Base-by-base conservation (phyloP, 2,888 invertebrate genomes). In the Chrysotoxum bicinctum region DNA sequence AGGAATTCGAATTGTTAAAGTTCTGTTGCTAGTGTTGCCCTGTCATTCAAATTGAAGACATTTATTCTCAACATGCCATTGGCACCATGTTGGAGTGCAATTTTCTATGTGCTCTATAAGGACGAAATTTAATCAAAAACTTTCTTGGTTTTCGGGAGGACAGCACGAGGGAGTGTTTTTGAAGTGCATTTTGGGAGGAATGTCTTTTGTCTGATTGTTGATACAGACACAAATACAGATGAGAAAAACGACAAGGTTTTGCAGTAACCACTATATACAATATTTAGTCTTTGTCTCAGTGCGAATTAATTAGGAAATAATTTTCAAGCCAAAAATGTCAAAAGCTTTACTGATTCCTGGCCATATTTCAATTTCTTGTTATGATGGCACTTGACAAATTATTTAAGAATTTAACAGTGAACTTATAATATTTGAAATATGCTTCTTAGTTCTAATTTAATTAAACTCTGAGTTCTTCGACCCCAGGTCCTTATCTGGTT, bases 11-110 rank as follows among this genome's bases (percentile, higher is more conserved):
- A 48, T 48, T 48, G 48, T 32, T 21, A 48, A 45, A 62, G 62
- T 62, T 32, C n/a, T 45, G 12, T 37, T 60, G 40, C 60, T 43
- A 30, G 58, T 60, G 35, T 60, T 62, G 43, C 21, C 30, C 45
- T 66, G 66, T 21, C 48, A 66, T 35, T 43, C 43, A 50, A 66
- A 66, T 50, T 50, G 45, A 50, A 66, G 66, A 66, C 48, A 66
- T 66, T 66, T 50, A 66, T 66, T 66, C 9, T 66, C 66, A 66
- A 48, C 35, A 50, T 48, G 48, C 66, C 66, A 66, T 66, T 66
- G 64, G 48, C 64, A 64, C 64, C 26, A 62, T 30, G 37, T 30
- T 62, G 12, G 30, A 62, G 30, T 62, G 62, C 30, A 45, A 43
- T 16, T 45, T 62, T 45, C n/a, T 21, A 6, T 52, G n/a, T 26